Percentiles rank a stretch among this genome's conserved stretches.
phyloP scores from a whole-genome alignment of 2,888 invertebrate genomes.

The Apamea epomidion region DNA sequence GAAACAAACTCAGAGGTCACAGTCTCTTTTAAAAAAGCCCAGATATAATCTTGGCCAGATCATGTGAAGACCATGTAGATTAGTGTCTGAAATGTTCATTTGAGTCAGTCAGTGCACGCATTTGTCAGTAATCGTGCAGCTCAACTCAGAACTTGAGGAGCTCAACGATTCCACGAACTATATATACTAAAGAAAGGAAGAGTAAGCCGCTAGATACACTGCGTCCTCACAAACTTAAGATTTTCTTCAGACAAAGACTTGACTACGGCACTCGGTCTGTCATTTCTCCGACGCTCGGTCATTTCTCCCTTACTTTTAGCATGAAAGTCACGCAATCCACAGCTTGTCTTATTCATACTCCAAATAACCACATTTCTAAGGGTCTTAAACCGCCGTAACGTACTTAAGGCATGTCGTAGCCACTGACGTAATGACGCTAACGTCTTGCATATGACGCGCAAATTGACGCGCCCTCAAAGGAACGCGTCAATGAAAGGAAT shows the following conservation, averaged over 20 bases:
- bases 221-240: not conserved
- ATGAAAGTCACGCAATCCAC: not conserved
- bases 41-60: not conserved
- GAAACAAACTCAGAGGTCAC: not conserved
- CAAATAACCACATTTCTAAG: not conserved
- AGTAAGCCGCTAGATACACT: not conserved
- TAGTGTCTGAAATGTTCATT: not conserved
- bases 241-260: not conserved
- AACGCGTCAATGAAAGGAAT: constrained; percentile 27
- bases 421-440: constrained; percentile 41
- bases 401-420: constrained; percentile 48
- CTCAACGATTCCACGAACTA: not conserved
- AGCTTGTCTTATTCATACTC: constrained; percentile 32
- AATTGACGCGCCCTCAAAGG: constrained; percentile 51
- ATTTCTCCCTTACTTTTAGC: not conserved
- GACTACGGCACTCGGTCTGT: not conserved
- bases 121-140: not conserved
- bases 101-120: not conserved
- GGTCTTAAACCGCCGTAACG: constrained; percentile 49
- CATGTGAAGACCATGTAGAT: not conserved
- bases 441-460: constrained; percentile 58
- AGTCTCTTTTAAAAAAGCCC: not conserved
- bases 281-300: not conserved
- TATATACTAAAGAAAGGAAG: not conserved
- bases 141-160: not conserved